These are phyloP conservation scores for Cryptotis parvus DNA, from an alignment of 2,113 vertebrate genomes.

Conservation along the genomic window DNA sequence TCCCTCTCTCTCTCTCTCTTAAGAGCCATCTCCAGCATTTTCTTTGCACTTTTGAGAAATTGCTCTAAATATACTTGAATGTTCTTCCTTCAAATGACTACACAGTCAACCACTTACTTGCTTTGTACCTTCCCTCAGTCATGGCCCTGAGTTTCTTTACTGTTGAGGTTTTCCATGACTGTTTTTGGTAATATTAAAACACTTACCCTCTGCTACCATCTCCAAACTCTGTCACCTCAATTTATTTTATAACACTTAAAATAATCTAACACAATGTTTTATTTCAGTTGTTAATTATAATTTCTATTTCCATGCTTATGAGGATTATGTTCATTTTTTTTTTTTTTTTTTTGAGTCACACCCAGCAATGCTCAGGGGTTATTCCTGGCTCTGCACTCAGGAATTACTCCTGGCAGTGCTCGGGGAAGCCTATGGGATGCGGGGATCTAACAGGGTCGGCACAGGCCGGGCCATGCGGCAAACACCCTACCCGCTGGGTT, in stretches of 20 bases:
- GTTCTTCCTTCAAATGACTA: background rate
- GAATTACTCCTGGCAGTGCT: no score
- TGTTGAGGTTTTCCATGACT: background rate
- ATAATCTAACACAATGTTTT: background rate
- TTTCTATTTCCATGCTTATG: background rate
- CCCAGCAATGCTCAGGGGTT: no score
- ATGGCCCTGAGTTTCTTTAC: background rate
- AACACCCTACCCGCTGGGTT: no score
- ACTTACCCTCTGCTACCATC: background rate
- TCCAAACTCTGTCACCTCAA: no score
- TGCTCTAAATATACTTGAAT: background rate
- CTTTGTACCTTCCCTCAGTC: background rate
- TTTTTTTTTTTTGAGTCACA: no score
- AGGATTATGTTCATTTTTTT: no score
- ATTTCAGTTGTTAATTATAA: constrained; percentile 3
- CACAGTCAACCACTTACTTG: background rate
- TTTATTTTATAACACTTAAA: background rate
- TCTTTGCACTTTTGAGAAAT: background rate
- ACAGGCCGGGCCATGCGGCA: no score
- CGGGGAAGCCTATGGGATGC: no score
- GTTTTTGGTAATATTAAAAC: background rate
- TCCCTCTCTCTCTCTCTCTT: no score
- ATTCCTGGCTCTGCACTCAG: no score
- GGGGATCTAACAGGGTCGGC: no score
- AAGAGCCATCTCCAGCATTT: no score